phyloP scores from a whole-genome alignment of 2,797 vertebrate species.

The Rhabdophis nuchalis region DNA sequence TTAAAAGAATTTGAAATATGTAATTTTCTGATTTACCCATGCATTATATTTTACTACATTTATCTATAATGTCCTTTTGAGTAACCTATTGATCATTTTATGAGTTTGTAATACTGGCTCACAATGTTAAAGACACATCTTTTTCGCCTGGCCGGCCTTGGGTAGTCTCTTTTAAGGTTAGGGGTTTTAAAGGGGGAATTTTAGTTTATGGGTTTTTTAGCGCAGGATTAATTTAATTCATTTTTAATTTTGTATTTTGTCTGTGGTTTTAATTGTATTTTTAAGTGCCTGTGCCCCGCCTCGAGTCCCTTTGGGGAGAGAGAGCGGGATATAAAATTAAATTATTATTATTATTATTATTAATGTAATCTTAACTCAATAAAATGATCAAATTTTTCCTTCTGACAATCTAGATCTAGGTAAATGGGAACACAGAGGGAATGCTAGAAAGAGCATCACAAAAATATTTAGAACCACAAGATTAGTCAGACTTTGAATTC shows the following conservation, averaged over 20 bases:
- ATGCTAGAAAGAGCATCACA: background rate
- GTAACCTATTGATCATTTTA: constrained; percentile 3
- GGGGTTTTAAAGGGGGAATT: too few relatives aligned
- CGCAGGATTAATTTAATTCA: too few relatives aligned
- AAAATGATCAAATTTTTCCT: background rate
- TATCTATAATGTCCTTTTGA: background rate
- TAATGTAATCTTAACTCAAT: background rate
- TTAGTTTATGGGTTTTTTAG: too few relatives aligned
- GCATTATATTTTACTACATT: background rate
- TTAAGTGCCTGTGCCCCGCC: too few relatives aligned
- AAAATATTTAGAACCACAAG: constrained; percentile 3
- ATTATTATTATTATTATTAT: too few relatives aligned
- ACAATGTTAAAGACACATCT: too few relatives aligned
- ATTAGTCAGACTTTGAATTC: constrained; percentile 17
- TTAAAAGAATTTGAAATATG: background rate
- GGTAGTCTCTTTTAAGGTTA: too few relatives aligned
- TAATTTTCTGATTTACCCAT: background rate
- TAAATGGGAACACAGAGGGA: background rate
- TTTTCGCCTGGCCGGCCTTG: too few relatives aligned
- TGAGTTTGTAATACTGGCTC: background rate
- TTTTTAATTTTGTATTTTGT: too few relatives aligned
- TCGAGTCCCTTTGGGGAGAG: too few relatives aligned
- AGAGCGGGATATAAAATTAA: too few relatives aligned
- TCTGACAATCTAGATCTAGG: background rate
- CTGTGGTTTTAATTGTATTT: too few relatives aligned